A percentile compares a stretch with the other conserved stretches of the same genome.
Conservation (phyloP, 2,113 vertebrate species). For the Caloenas nicobarica region DNA sequence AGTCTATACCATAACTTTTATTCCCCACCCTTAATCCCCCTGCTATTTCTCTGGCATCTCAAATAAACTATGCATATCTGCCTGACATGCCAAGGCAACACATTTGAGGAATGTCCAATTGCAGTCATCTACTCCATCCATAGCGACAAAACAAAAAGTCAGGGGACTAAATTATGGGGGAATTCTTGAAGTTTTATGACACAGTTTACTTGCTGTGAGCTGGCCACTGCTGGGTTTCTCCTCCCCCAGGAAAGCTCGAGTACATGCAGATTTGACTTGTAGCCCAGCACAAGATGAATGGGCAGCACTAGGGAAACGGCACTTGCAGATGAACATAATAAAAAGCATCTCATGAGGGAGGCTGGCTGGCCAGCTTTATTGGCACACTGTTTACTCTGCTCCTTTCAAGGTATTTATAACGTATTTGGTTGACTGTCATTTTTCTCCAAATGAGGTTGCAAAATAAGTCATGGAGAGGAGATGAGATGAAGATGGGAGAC, state of each 20-base stretch:
- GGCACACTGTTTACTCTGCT: background rate
- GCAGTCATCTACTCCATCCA: background rate
- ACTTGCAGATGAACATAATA: slow-evolving; percentile 32
- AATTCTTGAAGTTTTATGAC: background rate
- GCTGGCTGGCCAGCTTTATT: background rate
- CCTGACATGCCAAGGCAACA: background rate
- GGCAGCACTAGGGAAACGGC: slow-evolving; percentile 12
- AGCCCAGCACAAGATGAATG: slow-evolving; percentile 25
- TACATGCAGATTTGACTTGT: slow-evolving; percentile 1
- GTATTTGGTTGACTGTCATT: background rate
- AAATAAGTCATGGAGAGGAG: background rate
- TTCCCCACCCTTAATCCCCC: background rate
- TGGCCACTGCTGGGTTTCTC: background rate
- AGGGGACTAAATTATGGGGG: background rate
- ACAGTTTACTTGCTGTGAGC: background rate
- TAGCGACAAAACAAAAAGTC: slow-evolving; percentile 1
- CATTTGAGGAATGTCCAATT: background rate
- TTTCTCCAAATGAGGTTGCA: background rate
- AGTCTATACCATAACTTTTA: background rate
- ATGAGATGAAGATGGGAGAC: background rate
- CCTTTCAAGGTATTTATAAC: slow-evolving; percentile 18
- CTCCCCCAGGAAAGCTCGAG: background rate
- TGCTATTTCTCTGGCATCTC: background rate
- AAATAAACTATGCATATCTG: background rate
- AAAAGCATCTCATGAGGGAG: slow-evolving; percentile 17